Conservation (phyloP, 2,113 vertebrate genomes). For the Harpagus bidentatus region DNA sequence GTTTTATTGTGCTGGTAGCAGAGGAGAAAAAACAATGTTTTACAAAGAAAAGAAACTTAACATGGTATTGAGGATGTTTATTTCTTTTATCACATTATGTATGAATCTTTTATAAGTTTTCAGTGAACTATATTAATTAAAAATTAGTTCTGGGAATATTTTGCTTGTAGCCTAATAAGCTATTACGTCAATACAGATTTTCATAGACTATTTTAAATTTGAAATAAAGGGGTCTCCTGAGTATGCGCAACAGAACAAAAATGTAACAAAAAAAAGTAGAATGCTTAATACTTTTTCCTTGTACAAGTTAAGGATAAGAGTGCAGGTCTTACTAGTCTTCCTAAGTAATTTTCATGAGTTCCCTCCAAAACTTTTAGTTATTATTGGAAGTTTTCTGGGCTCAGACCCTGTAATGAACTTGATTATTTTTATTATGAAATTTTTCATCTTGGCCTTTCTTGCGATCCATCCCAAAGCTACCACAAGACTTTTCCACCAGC, state of each 20-base stretch:
- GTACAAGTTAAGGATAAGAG: neutral
- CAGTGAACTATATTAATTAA: constrained; percentile 71
- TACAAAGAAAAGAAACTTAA: constrained; percentile 58
- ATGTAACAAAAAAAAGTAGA: neutral
- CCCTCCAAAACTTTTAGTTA: neutral
- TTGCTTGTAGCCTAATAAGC: constrained; percentile 68
- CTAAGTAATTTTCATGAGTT: neutral
- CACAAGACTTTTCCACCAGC: neutral
- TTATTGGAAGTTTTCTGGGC: neutral
- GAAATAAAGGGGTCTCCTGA: constrained; percentile 60
- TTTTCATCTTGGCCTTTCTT: neutral
- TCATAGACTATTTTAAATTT: constrained; percentile 56
- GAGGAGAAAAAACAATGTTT: neutral
- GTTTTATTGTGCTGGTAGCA: constrained; percentile 1
- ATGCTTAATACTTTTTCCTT: neutral
- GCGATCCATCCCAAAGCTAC: neutral
- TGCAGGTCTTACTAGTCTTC: neutral
- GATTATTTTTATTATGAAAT: neutral
- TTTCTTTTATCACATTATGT: constrained; percentile 69
- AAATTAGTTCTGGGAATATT: constrained; percentile 74
- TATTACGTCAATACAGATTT: constrained; percentile 69
- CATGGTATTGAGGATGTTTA: constrained; percentile 70
- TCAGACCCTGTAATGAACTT: neutral
- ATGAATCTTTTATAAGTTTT: constrained; percentile 72
- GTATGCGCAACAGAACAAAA: constrained; percentile 11